Evolutionary conservation across 2,888 invertebrate genomes (phyloP), one percentile per base, ranked within the genome.

Genomic region (Machimus atricapillus): DNA sequence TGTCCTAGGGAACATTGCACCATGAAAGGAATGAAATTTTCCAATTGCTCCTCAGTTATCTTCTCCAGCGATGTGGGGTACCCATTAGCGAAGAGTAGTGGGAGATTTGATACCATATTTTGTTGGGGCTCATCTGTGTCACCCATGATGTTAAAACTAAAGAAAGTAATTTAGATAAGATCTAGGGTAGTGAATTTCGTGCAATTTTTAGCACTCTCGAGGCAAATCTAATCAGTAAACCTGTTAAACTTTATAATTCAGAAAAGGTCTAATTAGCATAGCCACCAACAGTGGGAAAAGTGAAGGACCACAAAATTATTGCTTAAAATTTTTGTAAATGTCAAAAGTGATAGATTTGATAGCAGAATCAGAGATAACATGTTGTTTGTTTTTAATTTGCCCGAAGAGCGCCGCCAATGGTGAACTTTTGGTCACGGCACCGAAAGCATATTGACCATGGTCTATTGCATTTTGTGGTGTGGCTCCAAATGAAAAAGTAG

Each of bases 1-100:
- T 95, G 94, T 81, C 95, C 95, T 93, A 95, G 93, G 78, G 96
- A 96, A 93, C 96, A 96, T 91, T 95, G 95, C 89, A 96, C 95
- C 95, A 96, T 95, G 91, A 96, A 96, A 89, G 95, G 95, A 90
- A 96, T 94, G 91, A 96, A 96, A 90, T 94, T 94, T 93, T 96
- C 96, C 90, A 96, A 91, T 91, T 95, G 95, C 87, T 92, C 93
- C 91, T 94, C 93, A 40, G 94, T 93, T 89, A 95, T 95, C 90
- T 94, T 94, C 88, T 94, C 94, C 89, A 96, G 91, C 78, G 95
- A 95, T 86, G 94, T 95, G 79, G 96, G 96, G 91, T 95, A 95
- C 89, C 96, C 96, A 91, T 95, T 94, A 89, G 95, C 94, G 90
- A 96, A 96, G 85, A 96, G 92, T 90, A 96, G 93, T 89, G 96